Conservation (phyloP, 2,797 vertebrate genomes). For the Gallinago nigripennis region DNA sequence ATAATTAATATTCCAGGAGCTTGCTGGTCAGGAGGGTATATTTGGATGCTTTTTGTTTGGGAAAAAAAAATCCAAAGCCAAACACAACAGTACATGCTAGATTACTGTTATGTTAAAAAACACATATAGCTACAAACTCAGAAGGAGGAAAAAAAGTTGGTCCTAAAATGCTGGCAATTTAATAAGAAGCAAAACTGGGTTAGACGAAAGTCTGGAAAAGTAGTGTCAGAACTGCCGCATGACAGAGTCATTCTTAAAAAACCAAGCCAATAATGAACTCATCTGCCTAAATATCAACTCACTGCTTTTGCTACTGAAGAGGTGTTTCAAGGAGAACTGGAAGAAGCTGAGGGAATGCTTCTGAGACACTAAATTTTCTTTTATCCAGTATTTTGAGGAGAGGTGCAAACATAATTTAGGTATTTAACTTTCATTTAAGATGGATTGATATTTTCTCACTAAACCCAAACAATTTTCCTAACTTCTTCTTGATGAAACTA, state of each 20-base stretch:
- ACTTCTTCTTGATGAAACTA: background rate
- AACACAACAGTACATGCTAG: background rate
- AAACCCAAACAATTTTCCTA: background rate
- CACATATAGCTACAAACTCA: background rate
- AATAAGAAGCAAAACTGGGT: background rate
- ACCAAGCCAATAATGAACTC: slow-evolving; percentile 4
- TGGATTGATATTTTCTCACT: background rate
- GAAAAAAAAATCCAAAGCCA: accelerated
- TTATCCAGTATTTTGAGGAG: background rate
- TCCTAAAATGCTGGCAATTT: background rate
- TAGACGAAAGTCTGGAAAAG: slow-evolving; percentile 7
- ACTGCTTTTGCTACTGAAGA: background rate
- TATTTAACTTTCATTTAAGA: background rate
- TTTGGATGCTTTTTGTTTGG: background rate
- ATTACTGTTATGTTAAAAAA: background rate
- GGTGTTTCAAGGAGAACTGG: background rate
- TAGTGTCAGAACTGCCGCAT: background rate
- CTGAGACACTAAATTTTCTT: background rate
- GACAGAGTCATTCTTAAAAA: slow-evolving; percentile 20
- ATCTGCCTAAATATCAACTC: background rate
- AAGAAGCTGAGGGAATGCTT: background rate
- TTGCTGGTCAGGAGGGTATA: background rate
- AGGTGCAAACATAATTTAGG: accelerated
- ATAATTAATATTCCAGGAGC: background rate
- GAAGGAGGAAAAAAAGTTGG: background rate